Base-by-base conservation (phyloP, 2,113 vertebrate genomes). In the Microtus montanus region DNA sequence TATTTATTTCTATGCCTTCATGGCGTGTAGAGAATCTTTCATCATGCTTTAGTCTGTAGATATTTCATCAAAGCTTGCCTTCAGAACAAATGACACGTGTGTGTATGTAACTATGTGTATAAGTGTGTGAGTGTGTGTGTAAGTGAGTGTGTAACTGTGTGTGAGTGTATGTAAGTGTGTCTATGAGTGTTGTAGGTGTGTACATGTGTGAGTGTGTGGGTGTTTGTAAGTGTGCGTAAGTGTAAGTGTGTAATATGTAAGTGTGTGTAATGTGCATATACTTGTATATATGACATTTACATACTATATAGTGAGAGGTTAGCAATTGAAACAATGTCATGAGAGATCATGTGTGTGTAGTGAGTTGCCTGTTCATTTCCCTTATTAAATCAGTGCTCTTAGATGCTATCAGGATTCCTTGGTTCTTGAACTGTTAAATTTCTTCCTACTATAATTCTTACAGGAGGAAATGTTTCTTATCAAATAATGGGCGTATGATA, bases 391-490 rank as follows among this genome's bases (percentile, higher is more conserved):
- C 47, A 68, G 9, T 63, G 38, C 8, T 68, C 47, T 73, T 77
- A 38, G 15, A 20, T 15, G 35, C 35, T n/a, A 28, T 82, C 63
- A 79, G 10, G 14, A 8, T 47, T 58, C 9, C 44, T 79, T 87
- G 58, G 14, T 74, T 90, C 66, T 61, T 74, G 84, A 66, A 78
- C 14, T 78, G 17, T 61, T 52, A 89, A 79, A 47, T 91, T 83
- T 92, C 30, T 92, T 92, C 94, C 94, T 61, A 47, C 35, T 89
- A 52, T 10, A 82, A 90, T 94, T 96, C 41, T 94, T 35, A 89
- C 35, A 71, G 35, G 92, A 93, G 30, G 61, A 58, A 89, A 84
- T 1, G 38, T 41, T 68, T 92, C n/a, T 87, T 90, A n/a, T 41
- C 87, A 89, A 74, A 54, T 9, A 90, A 28, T 54, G 91, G 58